Conservation (phyloP, 2,113 vertebrate species). For the Notothenia rossii region DNA sequence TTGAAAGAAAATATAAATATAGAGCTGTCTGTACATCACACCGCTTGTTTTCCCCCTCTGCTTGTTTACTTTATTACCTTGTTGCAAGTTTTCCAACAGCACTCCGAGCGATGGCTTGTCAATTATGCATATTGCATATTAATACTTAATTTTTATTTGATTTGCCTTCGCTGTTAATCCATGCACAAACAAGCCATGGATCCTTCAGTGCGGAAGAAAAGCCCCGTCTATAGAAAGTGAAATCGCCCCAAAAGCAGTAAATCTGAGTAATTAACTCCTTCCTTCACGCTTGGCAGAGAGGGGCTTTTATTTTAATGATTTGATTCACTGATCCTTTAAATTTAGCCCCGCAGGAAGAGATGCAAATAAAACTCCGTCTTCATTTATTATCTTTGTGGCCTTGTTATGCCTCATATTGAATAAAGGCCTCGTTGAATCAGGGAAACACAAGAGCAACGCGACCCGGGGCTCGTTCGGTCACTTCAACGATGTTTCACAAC, state of each 20-base stretch:
- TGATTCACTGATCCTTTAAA: slow-evolving; percentile 88
- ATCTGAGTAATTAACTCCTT: slow-evolving; percentile 84
- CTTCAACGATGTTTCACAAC: neutral
- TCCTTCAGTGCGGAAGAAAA: slow-evolving; percentile 62
- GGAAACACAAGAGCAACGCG: slow-evolving; percentile 37
- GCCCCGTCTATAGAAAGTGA: slow-evolving; percentile 39
- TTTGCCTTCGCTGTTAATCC: slow-evolving; percentile 71
- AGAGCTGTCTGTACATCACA: slow-evolving; percentile 3
- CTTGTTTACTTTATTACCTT: slow-evolving; percentile 72
- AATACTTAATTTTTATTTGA: slow-evolving; percentile 77
- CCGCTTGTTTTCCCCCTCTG: neutral
- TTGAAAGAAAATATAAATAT: slow-evolving; percentile 21
- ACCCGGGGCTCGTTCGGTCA: neutral
- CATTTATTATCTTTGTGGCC: slow-evolving; percentile 76
- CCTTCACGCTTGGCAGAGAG: slow-evolving; percentile 79
- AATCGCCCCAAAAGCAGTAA: slow-evolving; percentile 66
- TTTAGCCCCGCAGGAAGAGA: slow-evolving; percentile 81
- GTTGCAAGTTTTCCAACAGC: slow-evolving; percentile 58
- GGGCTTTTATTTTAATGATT: slow-evolving; percentile 85
- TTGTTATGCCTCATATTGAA: slow-evolving; percentile 60
- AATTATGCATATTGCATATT: slow-evolving; percentile 78
- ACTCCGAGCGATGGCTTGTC: slow-evolving; percentile 62
- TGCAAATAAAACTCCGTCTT: slow-evolving; percentile 76
- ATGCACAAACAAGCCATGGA: slow-evolving; percentile 61
- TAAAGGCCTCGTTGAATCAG: slow-evolving; percentile 61